Evolutionary conservation across 2,797 vertebrate species (phyloP).

Genomic region (Poecilia gillii): DNA sequence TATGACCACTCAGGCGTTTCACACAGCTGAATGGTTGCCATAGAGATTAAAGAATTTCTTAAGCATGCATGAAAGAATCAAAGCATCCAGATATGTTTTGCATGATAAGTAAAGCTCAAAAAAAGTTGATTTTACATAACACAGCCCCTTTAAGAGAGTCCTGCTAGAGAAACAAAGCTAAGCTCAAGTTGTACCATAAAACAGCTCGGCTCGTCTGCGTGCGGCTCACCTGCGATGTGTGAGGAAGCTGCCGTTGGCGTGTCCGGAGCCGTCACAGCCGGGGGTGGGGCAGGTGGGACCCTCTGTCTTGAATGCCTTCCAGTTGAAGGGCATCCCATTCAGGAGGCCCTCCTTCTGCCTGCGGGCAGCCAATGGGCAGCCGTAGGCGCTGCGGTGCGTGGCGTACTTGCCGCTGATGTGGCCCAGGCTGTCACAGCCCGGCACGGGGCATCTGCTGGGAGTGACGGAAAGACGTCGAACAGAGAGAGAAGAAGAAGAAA

Average conservation of each 20-base stretch:
- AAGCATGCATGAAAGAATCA: too few species aligned
- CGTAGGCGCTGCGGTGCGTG: conserved; percentile 95
- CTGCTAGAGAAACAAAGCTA: neutral
- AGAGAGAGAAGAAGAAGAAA: conserved; percentile 7
- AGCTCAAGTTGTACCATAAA: neutral
- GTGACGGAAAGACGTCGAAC: conserved; percentile 7
- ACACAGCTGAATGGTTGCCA: too few species aligned
- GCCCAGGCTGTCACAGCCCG: conserved; percentile 95
- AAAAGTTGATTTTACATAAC: neutral
- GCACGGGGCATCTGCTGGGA: conserved; percentile 90
- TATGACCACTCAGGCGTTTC: too few species aligned
- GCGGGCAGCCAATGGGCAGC: conserved; percentile 93
- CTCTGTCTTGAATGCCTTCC: conserved; percentile 96
- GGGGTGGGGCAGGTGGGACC: conserved; percentile 94
- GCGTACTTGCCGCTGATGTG: conserved; percentile 99
- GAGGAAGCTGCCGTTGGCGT: conserved; percentile 97
- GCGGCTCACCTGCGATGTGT: conserved; percentile 92
- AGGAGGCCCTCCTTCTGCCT: conserved; percentile 95
- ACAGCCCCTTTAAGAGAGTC: neutral
- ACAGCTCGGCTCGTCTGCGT: neutral
- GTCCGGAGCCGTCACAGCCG: conserved; percentile 94
- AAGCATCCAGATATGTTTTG: too few species aligned
- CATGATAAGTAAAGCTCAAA: too few species aligned
- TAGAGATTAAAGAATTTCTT: too few species aligned
- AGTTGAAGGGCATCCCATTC: conserved; percentile 92